Evolutionary conservation across 2,113 vertebrate genomes (phyloP).

Genomic region (Astatotilapia flaviijosephi): DNA sequence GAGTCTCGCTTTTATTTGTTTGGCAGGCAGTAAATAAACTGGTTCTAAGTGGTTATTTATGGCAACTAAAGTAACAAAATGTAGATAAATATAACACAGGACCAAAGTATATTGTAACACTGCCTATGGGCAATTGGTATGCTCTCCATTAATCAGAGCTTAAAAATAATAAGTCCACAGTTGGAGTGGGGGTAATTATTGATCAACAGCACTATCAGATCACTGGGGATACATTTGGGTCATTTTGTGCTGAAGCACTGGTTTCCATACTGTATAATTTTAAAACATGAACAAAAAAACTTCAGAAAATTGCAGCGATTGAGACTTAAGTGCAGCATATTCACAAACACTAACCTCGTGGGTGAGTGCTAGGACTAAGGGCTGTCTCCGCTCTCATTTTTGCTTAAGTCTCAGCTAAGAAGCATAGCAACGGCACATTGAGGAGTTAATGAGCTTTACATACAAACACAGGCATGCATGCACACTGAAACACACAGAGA

Average conservation of each 20-base stretch:
- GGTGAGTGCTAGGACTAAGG: neutral
- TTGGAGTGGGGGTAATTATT: neutral
- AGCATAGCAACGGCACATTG: constrained; percentile 31
- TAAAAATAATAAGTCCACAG: neutral
- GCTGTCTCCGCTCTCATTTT: neutral
- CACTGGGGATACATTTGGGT: neutral
- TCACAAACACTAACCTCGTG: neutral
- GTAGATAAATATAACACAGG: neutral
- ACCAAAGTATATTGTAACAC: neutral
- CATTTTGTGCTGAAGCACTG: neutral
- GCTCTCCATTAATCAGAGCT: neutral
- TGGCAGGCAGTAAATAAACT: neutral
- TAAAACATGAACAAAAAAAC: neutral
- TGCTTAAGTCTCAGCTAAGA: constrained; percentile 33
- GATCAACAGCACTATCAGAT: neutral
- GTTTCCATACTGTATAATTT: neutral
- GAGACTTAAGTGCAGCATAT: neutral
- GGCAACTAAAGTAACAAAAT: rapidly evolving
- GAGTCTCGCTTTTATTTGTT: neutral
- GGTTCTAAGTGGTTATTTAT: neutral
- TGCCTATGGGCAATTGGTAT: neutral
- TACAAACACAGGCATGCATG: constrained; percentile 1
- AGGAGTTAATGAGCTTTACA: constrained; percentile 53
- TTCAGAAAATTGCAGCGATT: neutral
- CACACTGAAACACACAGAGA: neutral